These are phyloP conservation scores for Solenopsis fugax DNA, from an alignment of 1,140 invertebrate species.

Conservation along the genomic window DNA sequence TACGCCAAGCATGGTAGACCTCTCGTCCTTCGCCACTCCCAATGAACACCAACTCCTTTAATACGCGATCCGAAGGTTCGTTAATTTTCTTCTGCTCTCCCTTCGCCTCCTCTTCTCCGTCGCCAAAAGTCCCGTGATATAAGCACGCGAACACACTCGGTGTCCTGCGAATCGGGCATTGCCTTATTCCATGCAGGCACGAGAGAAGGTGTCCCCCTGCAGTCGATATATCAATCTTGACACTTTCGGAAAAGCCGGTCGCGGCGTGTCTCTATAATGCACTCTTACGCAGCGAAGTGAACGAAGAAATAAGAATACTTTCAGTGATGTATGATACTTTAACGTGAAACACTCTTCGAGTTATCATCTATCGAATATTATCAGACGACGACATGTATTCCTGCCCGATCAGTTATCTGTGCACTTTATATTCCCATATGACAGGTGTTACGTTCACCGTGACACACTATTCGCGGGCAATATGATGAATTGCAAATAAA, in stretches of 20 bases:
- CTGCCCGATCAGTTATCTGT: slow-evolving; percentile 12
- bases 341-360: slow-evolving; percentile 26
- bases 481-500: neutral
- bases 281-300: slow-evolving; percentile 17
- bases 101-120: slow-evolving; percentile 42
- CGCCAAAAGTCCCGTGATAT: slow-evolving; percentile 7
- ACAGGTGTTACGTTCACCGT: neutral
- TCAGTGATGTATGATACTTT: slow-evolving; percentile 43
- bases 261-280: slow-evolving; percentile 32
- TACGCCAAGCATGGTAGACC: slow-evolving; percentile 25
- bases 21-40: neutral
- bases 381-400: slow-evolving; percentile 1
- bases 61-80: slow-evolving; percentile 49
- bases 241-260: slow-evolving; percentile 32
- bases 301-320: slow-evolving; percentile 11
- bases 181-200: neutral
- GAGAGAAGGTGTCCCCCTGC: neutral
- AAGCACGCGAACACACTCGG: slow-evolving; percentile 18
- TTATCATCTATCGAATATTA: slow-evolving; percentile 46
- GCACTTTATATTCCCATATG: neutral
- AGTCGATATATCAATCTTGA: slow-evolving; percentile 52
- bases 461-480: neutral
- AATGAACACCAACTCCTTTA: slow-evolving; percentile 60
- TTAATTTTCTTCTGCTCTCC: slow-evolving; percentile 66
- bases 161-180: slow-evolving; percentile 24